phyloP scores from a whole-genome alignment of 2,113 vertebrate genomes.

The Ctenodactylus gundi region DNA sequence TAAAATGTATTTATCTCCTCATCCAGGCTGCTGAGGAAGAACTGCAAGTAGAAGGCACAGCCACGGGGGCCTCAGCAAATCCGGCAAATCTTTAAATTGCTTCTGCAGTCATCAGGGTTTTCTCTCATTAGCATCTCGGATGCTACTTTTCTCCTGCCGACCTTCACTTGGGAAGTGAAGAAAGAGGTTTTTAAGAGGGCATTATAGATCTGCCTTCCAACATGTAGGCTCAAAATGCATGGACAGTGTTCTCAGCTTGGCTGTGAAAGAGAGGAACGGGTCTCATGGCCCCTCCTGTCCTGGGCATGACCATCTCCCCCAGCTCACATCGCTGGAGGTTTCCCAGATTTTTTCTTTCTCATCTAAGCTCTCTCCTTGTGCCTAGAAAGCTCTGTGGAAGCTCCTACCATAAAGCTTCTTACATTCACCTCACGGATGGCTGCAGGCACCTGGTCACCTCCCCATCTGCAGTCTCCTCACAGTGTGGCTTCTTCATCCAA shows the following conservation, averaged over 20 bases:
- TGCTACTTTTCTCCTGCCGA: constrained; percentile 46
- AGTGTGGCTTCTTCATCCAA: neutral
- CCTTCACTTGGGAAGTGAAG: constrained; percentile 55
- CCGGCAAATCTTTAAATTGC: constrained; percentile 70
- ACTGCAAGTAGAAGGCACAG: constrained; percentile 55
- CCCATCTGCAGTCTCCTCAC: neutral
- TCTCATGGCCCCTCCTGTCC: neutral
- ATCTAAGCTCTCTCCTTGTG: neutral
- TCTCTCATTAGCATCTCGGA: constrained; percentile 63
- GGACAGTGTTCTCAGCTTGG: neutral
- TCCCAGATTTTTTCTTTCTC: neutral
- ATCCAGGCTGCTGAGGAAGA: constrained; percentile 57
- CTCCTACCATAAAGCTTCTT: neutral
- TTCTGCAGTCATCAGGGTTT: constrained; percentile 65
- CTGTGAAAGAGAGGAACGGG: neutral
- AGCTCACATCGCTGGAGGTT: neutral
- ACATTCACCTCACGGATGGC: constrained; percentile 17
- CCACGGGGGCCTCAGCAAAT: constrained; percentile 56
- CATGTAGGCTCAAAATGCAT: neutral
- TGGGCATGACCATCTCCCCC: neutral
- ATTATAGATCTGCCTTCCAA: constrained; percentile 33
- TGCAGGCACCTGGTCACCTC: constrained; percentile 44
- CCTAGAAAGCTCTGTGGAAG: neutral
- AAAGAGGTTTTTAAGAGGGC: neutral
- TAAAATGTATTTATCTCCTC: constrained; percentile 73